Evolutionary conservation across 2,888 invertebrate species (phyloP).

Genomic region (Spicauda simplicius): DNA sequence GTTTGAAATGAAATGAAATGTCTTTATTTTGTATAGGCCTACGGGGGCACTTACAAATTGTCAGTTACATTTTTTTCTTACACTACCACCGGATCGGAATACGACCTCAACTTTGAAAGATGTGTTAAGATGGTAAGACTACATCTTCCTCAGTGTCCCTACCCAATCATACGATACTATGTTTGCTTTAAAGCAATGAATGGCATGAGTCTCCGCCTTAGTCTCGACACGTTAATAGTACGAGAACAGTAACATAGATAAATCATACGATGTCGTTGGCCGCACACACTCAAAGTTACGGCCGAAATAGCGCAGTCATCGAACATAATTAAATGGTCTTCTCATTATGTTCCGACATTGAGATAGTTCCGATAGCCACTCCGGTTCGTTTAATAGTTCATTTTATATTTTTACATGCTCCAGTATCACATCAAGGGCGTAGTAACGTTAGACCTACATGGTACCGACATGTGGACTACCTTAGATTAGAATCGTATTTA

Average conservation of each 20-base stretch:
- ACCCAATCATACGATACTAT: neutral
- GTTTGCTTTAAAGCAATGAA: neutral
- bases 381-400: neutral
- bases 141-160: neutral
- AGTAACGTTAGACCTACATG: neutral
- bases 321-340: constrained; percentile 1
- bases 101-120: too few species aligned
- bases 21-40: too few species aligned
- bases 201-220: neutral
- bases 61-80: too few species aligned
- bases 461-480: too few species aligned
- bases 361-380: neutral
- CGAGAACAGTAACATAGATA: neutral
- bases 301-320: constrained; percentile 2
- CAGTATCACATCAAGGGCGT: neutral
- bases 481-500: too few species aligned
- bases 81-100: too few species aligned
- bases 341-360: neutral
- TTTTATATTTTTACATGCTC: neutral
- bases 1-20: too few species aligned
- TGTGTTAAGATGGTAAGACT: too few species aligned
- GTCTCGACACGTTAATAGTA: neutral
- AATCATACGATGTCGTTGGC: neutral
- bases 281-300: neutral
- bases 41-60: too few species aligned